Base-by-base conservation (phyloP, 1,140 invertebrate genomes). In the Globodera ellingtonae region DNA sequence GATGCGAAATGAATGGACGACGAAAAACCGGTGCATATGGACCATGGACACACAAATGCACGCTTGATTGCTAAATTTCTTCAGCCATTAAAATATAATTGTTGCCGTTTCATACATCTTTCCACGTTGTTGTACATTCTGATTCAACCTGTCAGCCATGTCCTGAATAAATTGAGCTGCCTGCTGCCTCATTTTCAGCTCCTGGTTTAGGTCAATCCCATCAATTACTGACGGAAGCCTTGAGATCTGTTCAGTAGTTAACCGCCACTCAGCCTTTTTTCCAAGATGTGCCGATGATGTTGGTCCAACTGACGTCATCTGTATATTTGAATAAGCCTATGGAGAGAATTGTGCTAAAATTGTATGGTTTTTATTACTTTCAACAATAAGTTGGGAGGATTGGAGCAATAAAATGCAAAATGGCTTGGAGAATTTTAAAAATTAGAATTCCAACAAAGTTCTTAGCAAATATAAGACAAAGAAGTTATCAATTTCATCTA, bases 11-110 rank as follows among this genome's bases (percentile, higher is more conserved):
- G 83, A 82, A 59, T 84, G 83, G 50, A 84, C 72, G 6, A 71
- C 69, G 69, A 84, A 84, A 56, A 84, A 84, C 18, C 80, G 44
- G 48, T 81, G 80, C 52, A 81, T 65, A 35, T 81, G 80, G 13
- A 81, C 66, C 79, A 81, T 80, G 7, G 80, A 73, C 6, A 81
- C 72, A 62, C 80, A 81, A 48, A 81, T 81, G 35, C 80, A 81
- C 76, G 46, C 46, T 24, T 78, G 78, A 21, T 21, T 81, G 52
- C 69, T 81, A 52, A 81, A 62, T 80, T 6, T 35, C 35, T 35
- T 3, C 35, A 10, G 21, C 10, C 13, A n/a, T 70, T 10, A 65
- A 48, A 10, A 75, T n/a, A 0, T 24, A 66, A 10, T 24, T 13
- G 3, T 4, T 2, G n/a, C 8, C 52, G 18, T 75, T 75, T 52